Conservation (phyloP, 1,140 invertebrate genomes). For the Spodoptera litura region DNA sequence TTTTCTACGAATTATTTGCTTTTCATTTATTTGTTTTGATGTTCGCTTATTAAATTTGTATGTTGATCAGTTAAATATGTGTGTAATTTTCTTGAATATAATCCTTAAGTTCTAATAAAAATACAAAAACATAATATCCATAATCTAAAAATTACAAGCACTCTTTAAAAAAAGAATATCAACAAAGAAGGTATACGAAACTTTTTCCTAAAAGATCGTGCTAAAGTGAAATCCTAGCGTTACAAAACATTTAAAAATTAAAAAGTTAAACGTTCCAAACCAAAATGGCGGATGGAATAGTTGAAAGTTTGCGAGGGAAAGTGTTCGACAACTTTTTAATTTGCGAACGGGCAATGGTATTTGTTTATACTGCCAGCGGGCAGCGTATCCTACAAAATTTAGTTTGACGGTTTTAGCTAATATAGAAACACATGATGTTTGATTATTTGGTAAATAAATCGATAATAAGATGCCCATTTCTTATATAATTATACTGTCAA, state of each 20-base stretch:
- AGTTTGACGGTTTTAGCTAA: neutral
- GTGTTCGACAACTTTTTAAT: conserved; percentile 81
- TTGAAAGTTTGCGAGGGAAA: conserved; percentile 77
- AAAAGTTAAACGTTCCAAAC: conserved; percentile 74
- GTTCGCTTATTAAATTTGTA: neutral
- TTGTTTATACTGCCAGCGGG: conserved; percentile 2
- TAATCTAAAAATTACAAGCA: no score
- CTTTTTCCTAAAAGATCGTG: neutral
- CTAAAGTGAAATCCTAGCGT: conserved; percentile 14
- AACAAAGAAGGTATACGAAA: no score
- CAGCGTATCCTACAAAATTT: neutral
- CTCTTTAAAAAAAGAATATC: no score
- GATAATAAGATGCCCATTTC: no score
- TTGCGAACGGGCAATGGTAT: conserved; percentile 67
- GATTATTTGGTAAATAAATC: no score
- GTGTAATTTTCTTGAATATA: no score
- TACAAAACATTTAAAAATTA: conserved; percentile 61
- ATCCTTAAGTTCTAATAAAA: no score
- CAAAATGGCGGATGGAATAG: conserved; percentile 80
- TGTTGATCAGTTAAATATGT: no score
- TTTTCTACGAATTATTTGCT: neutral
- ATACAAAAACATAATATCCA: no score
- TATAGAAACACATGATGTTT: no score
- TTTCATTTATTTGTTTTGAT: neutral
- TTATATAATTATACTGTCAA: no score